These are phyloP conservation scores for Ascaphus truei DNA, from an alignment of 2,113 vertebrate species.

Conservation along the genomic window DNA sequence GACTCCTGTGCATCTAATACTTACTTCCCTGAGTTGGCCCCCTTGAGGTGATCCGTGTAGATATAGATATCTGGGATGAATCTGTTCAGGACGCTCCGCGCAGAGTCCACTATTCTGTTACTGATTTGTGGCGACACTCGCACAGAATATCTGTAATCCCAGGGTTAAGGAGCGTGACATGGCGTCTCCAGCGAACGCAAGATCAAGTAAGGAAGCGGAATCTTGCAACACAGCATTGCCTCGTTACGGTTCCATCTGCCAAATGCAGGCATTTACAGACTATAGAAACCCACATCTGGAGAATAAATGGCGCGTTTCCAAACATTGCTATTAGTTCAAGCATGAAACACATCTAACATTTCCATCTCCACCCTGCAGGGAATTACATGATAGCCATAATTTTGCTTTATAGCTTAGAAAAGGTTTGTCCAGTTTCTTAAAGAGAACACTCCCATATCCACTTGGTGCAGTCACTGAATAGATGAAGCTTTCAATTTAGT, in stretches of 20 bases:
- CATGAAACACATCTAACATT: neutral
- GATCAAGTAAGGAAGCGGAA: too few relatives aligned
- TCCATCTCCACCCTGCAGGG: neutral
- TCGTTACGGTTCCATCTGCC: too few relatives aligned
- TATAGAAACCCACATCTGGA: too few relatives aligned
- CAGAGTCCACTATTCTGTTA: conserved; percentile 91
- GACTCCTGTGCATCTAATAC: conserved; percentile 51
- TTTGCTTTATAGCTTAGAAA: neutral
- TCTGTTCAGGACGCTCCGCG: conserved; percentile 83
- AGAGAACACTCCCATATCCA: too few relatives aligned
- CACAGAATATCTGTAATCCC: conserved; percentile 74
- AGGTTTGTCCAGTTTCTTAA: too few relatives aligned
- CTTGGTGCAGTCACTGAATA: too few relatives aligned
- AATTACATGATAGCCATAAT: neutral
- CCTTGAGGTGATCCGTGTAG: conserved; percentile 95
- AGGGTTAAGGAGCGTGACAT: conserved; percentile 56
- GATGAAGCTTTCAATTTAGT: too few relatives aligned
- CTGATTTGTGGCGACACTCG: conserved; percentile 95
- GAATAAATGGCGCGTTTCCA: too few relatives aligned
- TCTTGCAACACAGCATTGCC: too few relatives aligned
- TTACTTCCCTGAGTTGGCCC: conserved; percentile 86
- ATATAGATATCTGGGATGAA: conserved; percentile 96
- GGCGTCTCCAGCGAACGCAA: too few relatives aligned
- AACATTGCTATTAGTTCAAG: neutral
- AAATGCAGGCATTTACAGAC: too few relatives aligned